Percentiles rank a stretch among this genome's conserved stretches.
These are phyloP conservation scores for Capromys pilorides DNA, from an alignment of 2,797 vertebrate genomes.

Conservation along the genomic window DNA sequence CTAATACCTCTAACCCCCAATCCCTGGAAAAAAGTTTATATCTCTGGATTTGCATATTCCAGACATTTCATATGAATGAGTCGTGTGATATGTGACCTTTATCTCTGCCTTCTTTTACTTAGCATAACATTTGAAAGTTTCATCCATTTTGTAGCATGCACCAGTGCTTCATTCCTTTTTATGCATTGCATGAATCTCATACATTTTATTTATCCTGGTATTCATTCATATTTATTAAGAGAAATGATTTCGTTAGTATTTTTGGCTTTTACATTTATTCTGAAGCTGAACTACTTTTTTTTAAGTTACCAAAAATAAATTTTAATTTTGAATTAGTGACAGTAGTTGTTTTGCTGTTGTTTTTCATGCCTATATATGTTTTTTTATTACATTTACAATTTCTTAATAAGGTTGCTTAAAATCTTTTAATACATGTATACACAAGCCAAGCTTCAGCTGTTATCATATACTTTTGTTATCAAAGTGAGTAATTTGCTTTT, in stretches of 20 bases:
- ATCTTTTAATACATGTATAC: neutral
- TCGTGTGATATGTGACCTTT: neutral
- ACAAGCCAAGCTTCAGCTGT: neutral
- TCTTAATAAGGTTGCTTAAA: constrained; percentile 24
- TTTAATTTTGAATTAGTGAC: neutral
- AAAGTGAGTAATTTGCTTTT: constrained; percentile 30
- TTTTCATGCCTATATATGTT: constrained; percentile 33
- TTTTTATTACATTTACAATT: constrained; percentile 14
- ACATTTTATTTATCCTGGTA: constrained; percentile 29
- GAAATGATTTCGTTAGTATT: constrained; percentile 2
- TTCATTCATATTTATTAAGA: neutral
- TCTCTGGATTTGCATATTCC: neutral
- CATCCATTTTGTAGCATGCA: neutral
- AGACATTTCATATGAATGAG: constrained; percentile 9
- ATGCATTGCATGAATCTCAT: neutral
- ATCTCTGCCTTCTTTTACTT: neutral
- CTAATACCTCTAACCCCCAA: neutral
- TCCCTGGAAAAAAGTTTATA: neutral
- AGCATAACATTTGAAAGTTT: neutral
- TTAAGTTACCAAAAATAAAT: constrained; percentile 29
- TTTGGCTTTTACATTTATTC: constrained; percentile 35
- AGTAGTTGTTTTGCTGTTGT: neutral
- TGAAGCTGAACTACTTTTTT: constrained; percentile 28
- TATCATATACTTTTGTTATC: constrained; percentile 29
- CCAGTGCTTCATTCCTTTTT: neutral